Percentiles rank a stretch among this genome's conserved stretches.
These are phyloP conservation scores for Drosophila nigricruria DNA, from an alignment of 2,888 invertebrate genomes.

Conservation along the genomic window DNA sequence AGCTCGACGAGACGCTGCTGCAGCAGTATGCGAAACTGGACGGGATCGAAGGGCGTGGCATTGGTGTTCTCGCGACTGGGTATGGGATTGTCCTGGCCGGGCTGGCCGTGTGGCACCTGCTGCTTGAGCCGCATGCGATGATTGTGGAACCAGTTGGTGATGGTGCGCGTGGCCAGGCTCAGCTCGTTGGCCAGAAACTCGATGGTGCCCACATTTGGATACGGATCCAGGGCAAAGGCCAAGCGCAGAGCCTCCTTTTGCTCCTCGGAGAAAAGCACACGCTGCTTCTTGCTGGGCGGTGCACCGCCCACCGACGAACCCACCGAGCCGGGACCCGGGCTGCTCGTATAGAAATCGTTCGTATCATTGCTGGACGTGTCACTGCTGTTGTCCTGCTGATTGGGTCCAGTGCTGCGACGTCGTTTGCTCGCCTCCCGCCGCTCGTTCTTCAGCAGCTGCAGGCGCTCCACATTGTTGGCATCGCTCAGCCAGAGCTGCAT, in stretches of 20 bases:
- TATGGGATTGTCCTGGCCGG: conserved; percentile 88
- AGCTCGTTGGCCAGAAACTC: conserved; percentile 97
- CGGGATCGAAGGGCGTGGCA: conserved; percentile 94
- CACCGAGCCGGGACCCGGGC: conserved; percentile 89
- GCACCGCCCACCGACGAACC: conserved; percentile 87
- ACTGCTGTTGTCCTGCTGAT: conserved; percentile 93
- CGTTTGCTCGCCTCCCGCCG: conserved; percentile 96
- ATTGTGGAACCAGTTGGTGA: conserved; percentile 99
- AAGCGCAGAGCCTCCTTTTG: conserved; percentile 98
- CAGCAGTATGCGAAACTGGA: conserved; percentile 94
- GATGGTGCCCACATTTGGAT: conserved; percentile 98
- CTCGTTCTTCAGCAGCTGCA: conserved; percentile 96
- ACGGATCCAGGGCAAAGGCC: conserved; percentile 98
- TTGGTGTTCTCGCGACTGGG: conserved; percentile 90
- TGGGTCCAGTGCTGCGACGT: conserved; percentile 92
- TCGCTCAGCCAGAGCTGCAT: conserved; percentile 99
- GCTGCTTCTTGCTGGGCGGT: conserved; percentile 96
- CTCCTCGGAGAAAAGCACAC: conserved; percentile 98
- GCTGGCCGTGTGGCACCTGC: conserved; percentile 92
- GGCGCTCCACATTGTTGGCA: conserved; percentile 96
- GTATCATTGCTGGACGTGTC: conserved; percentile 95
- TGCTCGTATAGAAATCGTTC: conserved; percentile 94
- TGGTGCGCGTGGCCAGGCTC: conserved; percentile 96
- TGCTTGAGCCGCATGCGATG: conserved; percentile 99
- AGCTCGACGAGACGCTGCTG: conserved; percentile 95